Base-by-base conservation (phyloP, 2,888 invertebrate genomes). In the Anthrax anthrax region DNA sequence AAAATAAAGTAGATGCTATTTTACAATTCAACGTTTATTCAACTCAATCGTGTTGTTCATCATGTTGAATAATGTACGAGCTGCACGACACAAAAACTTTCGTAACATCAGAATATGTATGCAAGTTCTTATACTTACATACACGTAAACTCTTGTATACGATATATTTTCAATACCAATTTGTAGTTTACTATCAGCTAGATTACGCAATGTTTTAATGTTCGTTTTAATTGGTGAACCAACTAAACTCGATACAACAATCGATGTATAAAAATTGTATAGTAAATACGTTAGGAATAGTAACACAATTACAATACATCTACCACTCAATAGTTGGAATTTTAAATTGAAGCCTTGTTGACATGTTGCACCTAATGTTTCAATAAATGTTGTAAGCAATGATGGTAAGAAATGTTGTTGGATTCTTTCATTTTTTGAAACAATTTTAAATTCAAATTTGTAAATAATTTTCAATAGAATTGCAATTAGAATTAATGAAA, bases 191-290 rank as follows among this genome's bases (percentile, higher is more conserved):
- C 76, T 77, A 32, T 70, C 64, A 1, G 73, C 61, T 49, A 80
- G 60, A 53, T 75, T 74, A 1, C 64, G 59, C 2, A 75, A 50
- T 1, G 71, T 73, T 42, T 64, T 70, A 16, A 80, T 73, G 43
- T 59, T 57, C 12, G 66, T 64, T 18, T 72, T 72, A 8, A 71
- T 64, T 0, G 76, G 73, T 0, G 77, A 73, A 1, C 76, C 73
- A 54, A 78, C 70, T 17, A 80, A 58, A 5, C 76, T 64, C 1
- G 76, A 76, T 0, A 80, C 78, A 50, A 79, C 76, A 57, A 74
- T 74, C 1, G 78, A 79, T 1, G 78, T 75, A 56, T 77, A 79
- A 14, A 77, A 74, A 18, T 76, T 75, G 55, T 77, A 77, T 50
- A 80, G 61, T 44, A 73, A 64, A 57, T 72, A 70, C 3, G 68